Evolutionary conservation across 2,888 invertebrate species (phyloP).

Genomic region (Tachina lurida): DNA sequence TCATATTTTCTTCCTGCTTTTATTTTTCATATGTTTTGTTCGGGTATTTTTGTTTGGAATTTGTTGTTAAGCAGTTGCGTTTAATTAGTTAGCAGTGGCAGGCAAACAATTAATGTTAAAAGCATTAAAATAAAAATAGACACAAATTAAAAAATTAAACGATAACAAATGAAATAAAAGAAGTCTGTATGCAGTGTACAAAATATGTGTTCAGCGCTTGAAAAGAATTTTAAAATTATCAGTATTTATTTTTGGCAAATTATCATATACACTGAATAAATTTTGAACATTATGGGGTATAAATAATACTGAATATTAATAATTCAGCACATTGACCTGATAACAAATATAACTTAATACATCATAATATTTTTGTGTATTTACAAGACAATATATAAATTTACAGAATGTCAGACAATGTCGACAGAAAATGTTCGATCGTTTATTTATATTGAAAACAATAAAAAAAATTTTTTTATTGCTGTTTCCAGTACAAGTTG

Average conservation of each 20-base stretch:
- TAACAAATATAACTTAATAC: not conserved
- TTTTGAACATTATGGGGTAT: not conserved
- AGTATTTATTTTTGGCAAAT: not conserved
- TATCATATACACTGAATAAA: not conserved
- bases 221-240: not conserved
- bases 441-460: too few species aligned
- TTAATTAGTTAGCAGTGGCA: constrained; percentile 72
- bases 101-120: constrained; percentile 55
- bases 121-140: constrained; percentile 56
- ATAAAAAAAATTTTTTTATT: too few species aligned
- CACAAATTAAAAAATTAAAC: constrained; percentile 17
- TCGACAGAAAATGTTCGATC: too few species aligned
- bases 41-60: constrained; percentile 18
- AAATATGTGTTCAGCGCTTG: constrained; percentile 41
- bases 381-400: too few species aligned
- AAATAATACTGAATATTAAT: not conserved
- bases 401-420: too few species aligned
- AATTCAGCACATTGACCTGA: not conserved
- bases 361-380: not conserved
- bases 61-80: constrained; percentile 52
- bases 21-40: constrained; percentile 38
- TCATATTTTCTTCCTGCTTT: constrained; percentile 71
- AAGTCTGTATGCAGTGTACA: constrained; percentile 29
- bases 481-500: too few species aligned
- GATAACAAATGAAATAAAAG: not conserved